Conservation (phyloP, 2,113 vertebrate species). For the Crotalus tigris region DNA sequence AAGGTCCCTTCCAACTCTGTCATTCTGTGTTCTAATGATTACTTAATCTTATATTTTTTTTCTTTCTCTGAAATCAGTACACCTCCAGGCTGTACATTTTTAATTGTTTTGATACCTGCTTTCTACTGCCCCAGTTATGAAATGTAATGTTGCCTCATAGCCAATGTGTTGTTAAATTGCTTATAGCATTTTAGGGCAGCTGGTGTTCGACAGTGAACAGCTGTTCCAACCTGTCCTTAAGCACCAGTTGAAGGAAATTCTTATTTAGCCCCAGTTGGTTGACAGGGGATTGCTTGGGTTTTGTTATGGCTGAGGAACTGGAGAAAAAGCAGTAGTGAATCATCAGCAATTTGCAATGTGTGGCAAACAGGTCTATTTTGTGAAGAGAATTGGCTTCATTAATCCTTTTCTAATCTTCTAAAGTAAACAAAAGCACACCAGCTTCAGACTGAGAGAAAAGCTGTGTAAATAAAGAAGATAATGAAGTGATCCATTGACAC, state of each 20-base stretch:
- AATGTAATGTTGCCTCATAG: constrained; percentile 20
- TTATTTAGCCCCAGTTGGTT: constrained; percentile 32
- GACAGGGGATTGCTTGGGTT: not conserved
- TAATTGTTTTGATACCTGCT: not conserved
- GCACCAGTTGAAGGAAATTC: not conserved
- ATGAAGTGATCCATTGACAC: fast-evolving
- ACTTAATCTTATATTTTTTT: not conserved
- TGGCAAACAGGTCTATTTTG: constrained; percentile 43
- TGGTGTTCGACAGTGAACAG: constrained; percentile 15
- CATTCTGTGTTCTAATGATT: not conserved
- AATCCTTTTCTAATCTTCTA: constrained; percentile 51
- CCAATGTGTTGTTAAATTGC: not conserved
- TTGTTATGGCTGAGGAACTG: constrained; percentile 49
- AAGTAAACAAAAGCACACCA: constrained; percentile 46
- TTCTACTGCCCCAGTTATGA: not conserved
- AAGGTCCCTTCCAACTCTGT: not conserved
- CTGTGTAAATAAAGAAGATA: constrained; percentile 4
- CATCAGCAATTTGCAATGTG: constrained; percentile 52
- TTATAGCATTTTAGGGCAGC: not conserved
- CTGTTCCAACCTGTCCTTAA: not conserved
- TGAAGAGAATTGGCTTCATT: constrained; percentile 54
- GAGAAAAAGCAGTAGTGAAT: constrained; percentile 59
- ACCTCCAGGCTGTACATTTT: not conserved
- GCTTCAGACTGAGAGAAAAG: constrained; percentile 36
- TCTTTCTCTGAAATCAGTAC: not conserved